Conservation (phyloP, 2,888 invertebrate species). For the Saturnia japonica region DNA sequence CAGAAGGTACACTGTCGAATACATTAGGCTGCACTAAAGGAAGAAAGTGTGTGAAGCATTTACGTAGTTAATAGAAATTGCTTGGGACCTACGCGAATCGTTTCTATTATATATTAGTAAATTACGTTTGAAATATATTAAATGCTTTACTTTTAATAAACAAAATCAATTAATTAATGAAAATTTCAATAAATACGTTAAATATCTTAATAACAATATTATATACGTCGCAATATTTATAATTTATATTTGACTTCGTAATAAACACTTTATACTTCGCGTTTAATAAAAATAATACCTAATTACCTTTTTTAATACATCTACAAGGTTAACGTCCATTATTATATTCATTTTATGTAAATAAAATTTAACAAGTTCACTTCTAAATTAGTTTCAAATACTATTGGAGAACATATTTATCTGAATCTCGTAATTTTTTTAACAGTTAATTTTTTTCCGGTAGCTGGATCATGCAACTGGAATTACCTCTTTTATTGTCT, state of each 20-base stretch:
- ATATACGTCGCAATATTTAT: not conserved
- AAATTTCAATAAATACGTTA: no score
- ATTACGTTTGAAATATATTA: not conserved
- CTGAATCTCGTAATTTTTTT: constrained; percentile 31
- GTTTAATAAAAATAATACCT: not conserved
- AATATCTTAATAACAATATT: no score
- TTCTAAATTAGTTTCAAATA: constrained; percentile 22
- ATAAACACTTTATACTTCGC: not conserved
- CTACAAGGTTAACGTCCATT: constrained; percentile 24
- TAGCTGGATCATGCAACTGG: no score
- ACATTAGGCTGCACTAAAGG: not conserved
- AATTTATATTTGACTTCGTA: not conserved
- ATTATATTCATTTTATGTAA: constrained; percentile 41
- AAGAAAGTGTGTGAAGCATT: not conserved
- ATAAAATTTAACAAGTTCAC: constrained; percentile 29
- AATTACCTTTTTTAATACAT: constrained; percentile 41
- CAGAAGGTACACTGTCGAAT: not conserved
- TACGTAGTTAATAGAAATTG: not conserved
- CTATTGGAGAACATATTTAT: constrained; percentile 16
- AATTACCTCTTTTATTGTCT: no score
- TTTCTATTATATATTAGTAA: not conserved
- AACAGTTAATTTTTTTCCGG: no score
- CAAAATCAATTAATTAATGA: no score
- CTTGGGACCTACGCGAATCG: not conserved
- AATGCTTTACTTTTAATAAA: not conserved